Base-by-base conservation (phyloP, 2,797 vertebrate genomes). In the Rhinophrynus dorsalis region DNA sequence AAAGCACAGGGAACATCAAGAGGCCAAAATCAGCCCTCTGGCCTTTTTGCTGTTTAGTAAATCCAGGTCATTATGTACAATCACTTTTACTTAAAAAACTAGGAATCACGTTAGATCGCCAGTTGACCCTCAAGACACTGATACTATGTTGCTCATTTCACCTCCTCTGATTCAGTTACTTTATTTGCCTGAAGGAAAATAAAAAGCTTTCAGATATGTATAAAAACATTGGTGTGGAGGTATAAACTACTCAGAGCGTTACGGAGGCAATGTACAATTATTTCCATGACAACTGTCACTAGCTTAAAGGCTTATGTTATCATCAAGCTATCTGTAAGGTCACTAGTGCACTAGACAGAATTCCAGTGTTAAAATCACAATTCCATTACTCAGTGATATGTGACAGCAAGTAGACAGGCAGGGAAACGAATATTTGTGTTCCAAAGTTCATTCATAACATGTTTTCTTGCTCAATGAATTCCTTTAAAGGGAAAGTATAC, bases 211-310 rank as follows among this genome's bases (percentile, higher is more conserved):
- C 20, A 24, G 24, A 58, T 24, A 42, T 42, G 32, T 38, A 13
- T n/a, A 44, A 44, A 27, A 18, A 66, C 6, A 44, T 5, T 9
- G 35, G 10, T 32, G 27, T 12, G 64, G 52, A 48, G 30, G 45
- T 15, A 57, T 56, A 63, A 62, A 70, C 29, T 40, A 50, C 44
- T 64, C 33, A 11, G 6, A 63, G 17, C 17, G 33, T 47, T 37
- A 38, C 17, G n/a, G 27, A 71, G 32, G 37, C 35, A 64, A 71
- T 52, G 68, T 44, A 23, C 44, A 72, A 50, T 58, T 32, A 72
- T 72, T 72, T 64, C 68, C 52, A 72, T 72, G 61, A 72, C 60
- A 59, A 72, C 68, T 72, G 52, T 50, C 50, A 40, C 68, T 64
- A 51, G 68, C 52, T 58, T 59, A 65, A 72, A 58, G 68, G 60